A percentile compares a stretch with the other conserved stretches of the same genome.
phyloP scores from a whole-genome alignment of 2,888 invertebrate genomes.

The Eristalis pertinax region DNA sequence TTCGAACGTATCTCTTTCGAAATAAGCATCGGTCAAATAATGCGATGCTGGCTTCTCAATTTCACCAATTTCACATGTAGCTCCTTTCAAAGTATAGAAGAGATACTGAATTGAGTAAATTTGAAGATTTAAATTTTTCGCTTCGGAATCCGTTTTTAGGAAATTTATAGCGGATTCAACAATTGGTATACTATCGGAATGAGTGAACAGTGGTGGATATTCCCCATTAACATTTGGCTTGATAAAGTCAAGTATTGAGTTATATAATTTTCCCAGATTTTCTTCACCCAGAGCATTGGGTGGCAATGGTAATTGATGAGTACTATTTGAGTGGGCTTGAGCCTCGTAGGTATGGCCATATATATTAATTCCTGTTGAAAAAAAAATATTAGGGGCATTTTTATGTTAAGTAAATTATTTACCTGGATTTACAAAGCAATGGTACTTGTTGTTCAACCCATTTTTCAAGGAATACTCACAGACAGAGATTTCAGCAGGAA shows the following conservation, averaged over 20 bases:
- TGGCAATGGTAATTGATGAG: constrained; percentile 82
- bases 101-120: constrained; percentile 78
- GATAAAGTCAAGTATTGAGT: constrained; percentile 80
- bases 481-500: constrained; percentile 83
- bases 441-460: constrained; percentile 80
- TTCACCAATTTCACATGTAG: constrained; percentile 75
- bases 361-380: constrained; percentile 75
- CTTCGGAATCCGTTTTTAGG: constrained; percentile 73
- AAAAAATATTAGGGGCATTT: background rate
- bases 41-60: constrained; percentile 73
- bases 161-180: constrained; percentile 78
- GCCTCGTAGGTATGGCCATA: constrained; percentile 82
- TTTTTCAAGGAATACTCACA: constrained; percentile 81
- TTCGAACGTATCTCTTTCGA: constrained; percentile 78
- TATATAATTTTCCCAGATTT: constrained; percentile 78
- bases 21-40: constrained; percentile 75
- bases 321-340: constrained; percentile 79
- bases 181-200: constrained; percentile 75
- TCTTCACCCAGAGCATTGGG: constrained; percentile 79
- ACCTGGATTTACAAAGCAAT: constrained; percentile 81
- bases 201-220: constrained; percentile 81
- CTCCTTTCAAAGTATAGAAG: constrained; percentile 77
- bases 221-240: constrained; percentile 68
- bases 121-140: constrained; percentile 73
- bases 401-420: constrained; percentile 64